A percentile compares a stretch with the other conserved stretches of the same genome.
Evolutionary conservation across 2,797 vertebrate genomes (phyloP).

Genomic region (Fistularia tabacaria): DNA sequence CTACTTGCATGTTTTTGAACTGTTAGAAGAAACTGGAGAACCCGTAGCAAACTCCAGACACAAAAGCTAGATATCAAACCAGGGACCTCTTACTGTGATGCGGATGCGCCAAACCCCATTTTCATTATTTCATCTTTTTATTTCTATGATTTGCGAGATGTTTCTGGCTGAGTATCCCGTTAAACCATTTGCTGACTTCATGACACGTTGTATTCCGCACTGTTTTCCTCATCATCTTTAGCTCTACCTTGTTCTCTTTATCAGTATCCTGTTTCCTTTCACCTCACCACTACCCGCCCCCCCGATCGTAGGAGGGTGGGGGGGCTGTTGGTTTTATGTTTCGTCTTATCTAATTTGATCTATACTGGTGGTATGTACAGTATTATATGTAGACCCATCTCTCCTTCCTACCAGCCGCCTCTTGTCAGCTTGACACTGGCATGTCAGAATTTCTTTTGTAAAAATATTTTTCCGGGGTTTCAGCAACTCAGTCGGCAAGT

Average conservation of each 20-base stretch:
- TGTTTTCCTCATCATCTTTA: neutral
- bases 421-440: slow-evolving; percentile 36
- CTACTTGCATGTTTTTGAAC: too few relatives aligned
- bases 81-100: too few relatives aligned
- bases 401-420: slow-evolving; percentile 12
- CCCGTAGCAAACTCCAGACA: too few relatives aligned
- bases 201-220: neutral
- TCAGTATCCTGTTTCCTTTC: slow-evolving; percentile 41
- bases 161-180: too few relatives aligned
- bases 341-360: slow-evolving; percentile 53
- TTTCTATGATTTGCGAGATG: too few relatives aligned
- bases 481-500: slow-evolving; percentile 48
- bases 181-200: too few relatives aligned
- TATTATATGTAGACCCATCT: slow-evolving; percentile 34
- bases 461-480: slow-evolving; percentile 34
- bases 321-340: slow-evolving; percentile 39
- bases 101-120: too few relatives aligned
- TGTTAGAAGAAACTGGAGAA: too few relatives aligned
- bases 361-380: slow-evolving; percentile 46
- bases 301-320: slow-evolving; percentile 4
- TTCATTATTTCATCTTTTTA: too few relatives aligned
- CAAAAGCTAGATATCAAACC: too few relatives aligned
- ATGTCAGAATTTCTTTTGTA: slow-evolving; percentile 26
- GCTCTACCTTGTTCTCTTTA: slow-evolving; percentile 11
- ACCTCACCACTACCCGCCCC: slow-evolving; percentile 33